These are phyloP conservation scores for Poliocrania exsul DNA, from an alignment of 2,797 vertebrate genomes.

Conservation along the genomic window DNA sequence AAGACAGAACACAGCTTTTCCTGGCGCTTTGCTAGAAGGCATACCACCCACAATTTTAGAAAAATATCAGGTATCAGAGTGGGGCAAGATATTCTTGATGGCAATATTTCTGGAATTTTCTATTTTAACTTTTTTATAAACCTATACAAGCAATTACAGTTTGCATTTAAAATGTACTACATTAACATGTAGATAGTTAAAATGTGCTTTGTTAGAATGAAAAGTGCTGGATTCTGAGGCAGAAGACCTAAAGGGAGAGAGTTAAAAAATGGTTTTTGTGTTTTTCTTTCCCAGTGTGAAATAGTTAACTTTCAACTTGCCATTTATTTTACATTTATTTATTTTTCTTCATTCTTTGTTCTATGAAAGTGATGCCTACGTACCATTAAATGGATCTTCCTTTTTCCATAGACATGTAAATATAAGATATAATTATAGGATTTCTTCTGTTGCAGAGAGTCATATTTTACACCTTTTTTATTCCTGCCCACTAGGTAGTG, in stretches of 20 bases:
- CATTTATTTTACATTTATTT: not conserved
- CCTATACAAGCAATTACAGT: not conserved
- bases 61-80: not conserved
- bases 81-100: not conserved
- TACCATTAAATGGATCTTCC: not conserved
- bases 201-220: not conserved
- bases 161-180: not conserved
- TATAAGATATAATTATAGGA: not conserved
- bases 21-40: not conserved
- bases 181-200: not conserved
- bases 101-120: not conserved
- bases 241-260: not conserved
- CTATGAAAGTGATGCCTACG: not conserved
- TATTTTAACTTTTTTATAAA: not conserved
- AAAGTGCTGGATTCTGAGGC: not conserved
- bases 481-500: not conserved
- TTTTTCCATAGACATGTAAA: not conserved
- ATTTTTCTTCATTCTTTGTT: not conserved
- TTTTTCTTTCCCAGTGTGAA: not conserved
- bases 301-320: not conserved
- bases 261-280: not conserved
- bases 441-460: not conserved
- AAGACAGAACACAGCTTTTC: not conserved
- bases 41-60: not conserved
- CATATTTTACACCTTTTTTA: slow-evolving; percentile 33